Evolutionary conservation across 2,888 invertebrate species (phyloP).

Genomic region (Drosophila neutralis): DNA sequence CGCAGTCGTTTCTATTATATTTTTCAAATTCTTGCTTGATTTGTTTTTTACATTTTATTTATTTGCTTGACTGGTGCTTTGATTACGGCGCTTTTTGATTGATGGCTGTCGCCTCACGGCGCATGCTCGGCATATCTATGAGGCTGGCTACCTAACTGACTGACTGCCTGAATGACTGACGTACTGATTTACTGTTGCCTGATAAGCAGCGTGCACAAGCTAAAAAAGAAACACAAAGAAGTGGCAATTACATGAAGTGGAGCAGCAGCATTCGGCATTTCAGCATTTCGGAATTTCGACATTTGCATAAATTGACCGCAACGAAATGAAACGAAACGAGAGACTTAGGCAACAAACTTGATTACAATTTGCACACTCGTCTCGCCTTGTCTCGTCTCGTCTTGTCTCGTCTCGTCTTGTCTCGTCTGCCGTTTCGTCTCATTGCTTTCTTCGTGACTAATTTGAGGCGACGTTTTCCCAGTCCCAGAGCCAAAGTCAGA

Average conservation of each 20-base stretch:
- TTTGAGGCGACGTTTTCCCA: conserved; percentile 67
- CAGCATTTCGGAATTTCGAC: conserved; percentile 58
- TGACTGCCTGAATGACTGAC: conserved; percentile 55
- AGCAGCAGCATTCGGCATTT: conserved; percentile 54
- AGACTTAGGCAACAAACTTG: conserved; percentile 73
- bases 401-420: not conserved
- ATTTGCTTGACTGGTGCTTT: conserved; percentile 37
- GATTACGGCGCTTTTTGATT: conserved; percentile 71
- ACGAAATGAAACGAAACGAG: conserved; percentile 48
- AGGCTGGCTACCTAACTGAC: conserved; percentile 35
- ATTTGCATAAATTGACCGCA: conserved; percentile 72
- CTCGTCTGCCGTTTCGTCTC: not conserved
- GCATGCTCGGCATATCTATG: conserved; percentile 72
- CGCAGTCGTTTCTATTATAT: not conserved
- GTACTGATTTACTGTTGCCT: conserved; percentile 75
- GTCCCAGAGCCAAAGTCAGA: conserved; percentile 41
- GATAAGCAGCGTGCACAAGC: conserved; percentile 47
- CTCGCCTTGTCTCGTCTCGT: conserved; percentile 4
- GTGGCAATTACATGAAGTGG: conserved; percentile 75
- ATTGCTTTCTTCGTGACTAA: conserved; percentile 74
- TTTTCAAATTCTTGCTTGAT: not conserved
- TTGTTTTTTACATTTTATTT: conserved; percentile 13
- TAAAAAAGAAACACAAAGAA: conserved; percentile 32
- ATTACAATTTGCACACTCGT: conserved; percentile 47
- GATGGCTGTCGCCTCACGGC: conserved; percentile 76